Evolutionary conservation across 2,113 vertebrate species (phyloP).

Genomic region (Dendropsophus ebraccatus): DNA sequence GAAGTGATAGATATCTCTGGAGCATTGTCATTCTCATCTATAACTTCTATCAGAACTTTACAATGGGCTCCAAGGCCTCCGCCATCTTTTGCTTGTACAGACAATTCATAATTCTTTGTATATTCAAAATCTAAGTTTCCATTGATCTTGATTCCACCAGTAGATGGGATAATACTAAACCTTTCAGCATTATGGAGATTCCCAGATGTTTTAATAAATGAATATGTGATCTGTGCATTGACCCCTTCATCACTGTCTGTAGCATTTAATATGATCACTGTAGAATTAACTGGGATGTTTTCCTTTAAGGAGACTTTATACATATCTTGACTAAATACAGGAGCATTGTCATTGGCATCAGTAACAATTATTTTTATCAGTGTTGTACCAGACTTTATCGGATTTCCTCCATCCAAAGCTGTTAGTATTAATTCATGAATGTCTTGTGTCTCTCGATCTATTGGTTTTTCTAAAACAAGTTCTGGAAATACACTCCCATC

Average conservation of each 20-base stretch:
- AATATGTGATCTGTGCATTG: slow-evolving; percentile 5
- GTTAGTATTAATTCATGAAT: slow-evolving; percentile 65
- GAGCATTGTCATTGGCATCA: slow-evolving; percentile 72
- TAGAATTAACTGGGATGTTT: background rate
- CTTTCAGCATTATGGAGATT: background rate
- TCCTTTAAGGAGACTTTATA: background rate
- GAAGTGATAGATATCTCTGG: slow-evolving; percentile 73
- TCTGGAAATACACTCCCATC: slow-evolving; percentile 65
- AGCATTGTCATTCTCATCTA: slow-evolving; percentile 71
- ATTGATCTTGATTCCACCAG: background rate
- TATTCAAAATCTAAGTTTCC: background rate
- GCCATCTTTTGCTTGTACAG: slow-evolving; percentile 2
- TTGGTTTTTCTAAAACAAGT: slow-evolving; percentile 64
- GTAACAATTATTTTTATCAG: slow-evolving; percentile 64
- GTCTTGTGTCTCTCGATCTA: slow-evolving; percentile 68
- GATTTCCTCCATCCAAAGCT: slow-evolving; percentile 65
- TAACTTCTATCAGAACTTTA: background rate
- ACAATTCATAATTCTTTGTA: slow-evolving; percentile 4
- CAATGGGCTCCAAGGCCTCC: slow-evolving; percentile 41
- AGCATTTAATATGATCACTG: background rate
- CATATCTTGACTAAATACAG: background rate
- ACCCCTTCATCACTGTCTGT: slow-evolving; percentile 4
- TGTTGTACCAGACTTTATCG: slow-evolving; percentile 61
- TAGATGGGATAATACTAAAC: background rate
- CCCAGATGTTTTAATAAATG: background rate